Evolutionary conservation across 2,888 invertebrate species (phyloP).

Genomic region (Calameuta pallipes): DNA sequence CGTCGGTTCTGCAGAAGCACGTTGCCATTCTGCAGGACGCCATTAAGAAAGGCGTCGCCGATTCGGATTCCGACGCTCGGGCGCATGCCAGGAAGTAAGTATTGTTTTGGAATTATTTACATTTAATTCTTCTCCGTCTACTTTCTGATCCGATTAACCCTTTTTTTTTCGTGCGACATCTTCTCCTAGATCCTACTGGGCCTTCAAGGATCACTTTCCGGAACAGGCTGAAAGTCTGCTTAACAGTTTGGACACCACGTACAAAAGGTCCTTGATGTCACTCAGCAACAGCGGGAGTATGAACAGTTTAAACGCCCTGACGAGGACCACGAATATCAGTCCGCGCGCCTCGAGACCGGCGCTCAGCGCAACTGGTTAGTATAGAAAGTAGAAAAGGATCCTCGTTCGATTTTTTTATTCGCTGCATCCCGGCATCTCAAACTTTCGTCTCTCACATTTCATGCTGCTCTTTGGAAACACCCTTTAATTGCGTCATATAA

Average conservation of each 20-base stretch:
- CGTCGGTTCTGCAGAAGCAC: slow-evolving; percentile 84
- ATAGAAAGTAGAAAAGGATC: neutral
- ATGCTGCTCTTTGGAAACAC: slow-evolving; percentile 55
- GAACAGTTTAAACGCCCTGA: slow-evolving; percentile 67
- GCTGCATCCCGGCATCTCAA: neutral
- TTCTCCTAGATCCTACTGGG: slow-evolving; percentile 83
- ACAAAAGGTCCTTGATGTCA: slow-evolving; percentile 76
- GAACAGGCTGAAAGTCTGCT: slow-evolving; percentile 89
- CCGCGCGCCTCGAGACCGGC: slow-evolving; percentile 61
- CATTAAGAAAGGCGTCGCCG: slow-evolving; percentile 86
- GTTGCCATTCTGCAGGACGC: slow-evolving; percentile 82
- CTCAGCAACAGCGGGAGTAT: slow-evolving; percentile 70
- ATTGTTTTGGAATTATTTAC: neutral
- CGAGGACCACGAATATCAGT: slow-evolving; percentile 64
- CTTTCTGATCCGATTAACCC: neutral
- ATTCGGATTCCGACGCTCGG: slow-evolving; percentile 93
- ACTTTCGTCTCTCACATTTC: slow-evolving; percentile 43
- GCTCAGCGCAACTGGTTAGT: slow-evolving; percentile 67
- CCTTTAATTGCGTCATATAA: slow-evolving; percentile 37
- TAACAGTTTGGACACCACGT: slow-evolving; percentile 82
- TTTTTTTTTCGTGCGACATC: slow-evolving; percentile 3
- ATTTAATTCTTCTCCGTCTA: neutral
- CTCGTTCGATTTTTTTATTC: neutral
- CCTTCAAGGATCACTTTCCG: slow-evolving; percentile 90
- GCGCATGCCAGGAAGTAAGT: slow-evolving; percentile 82